Base-by-base conservation (phyloP, 2,113 vertebrate genomes). In the Tragulus kanchil region DNA sequence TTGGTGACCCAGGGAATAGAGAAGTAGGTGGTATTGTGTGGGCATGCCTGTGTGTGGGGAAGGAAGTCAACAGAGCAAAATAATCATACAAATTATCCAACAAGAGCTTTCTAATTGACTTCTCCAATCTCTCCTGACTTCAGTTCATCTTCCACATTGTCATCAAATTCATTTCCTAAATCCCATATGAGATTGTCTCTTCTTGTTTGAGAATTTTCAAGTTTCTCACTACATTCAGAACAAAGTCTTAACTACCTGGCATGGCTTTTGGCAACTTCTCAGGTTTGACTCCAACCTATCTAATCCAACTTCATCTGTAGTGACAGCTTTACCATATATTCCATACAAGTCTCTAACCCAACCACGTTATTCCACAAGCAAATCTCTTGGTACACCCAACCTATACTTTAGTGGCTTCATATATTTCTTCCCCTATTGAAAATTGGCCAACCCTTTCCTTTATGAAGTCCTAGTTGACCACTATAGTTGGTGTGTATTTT, bases 131-230 rank as follows among this genome's bases (percentile, higher is more conserved):
- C 71, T 54, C 61, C 28, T 71, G 58, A 79, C 25, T 77, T 86
- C 36, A 26, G 21, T 42, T 6, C 16, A 69, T 36, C 42, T 90
- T 94, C n/a, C 45, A 62, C 15, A 67, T 48, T 50, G 54, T 5
- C 28, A 79, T 92, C 23, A 87, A 64, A 78, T 84, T 92, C 19
- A 92, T 83, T 78, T 89, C 36, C 52, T 62, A 54, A 77, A 85
- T 50, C 62, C 23, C 65, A 77, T 67, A 77, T 19, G 26, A 85
- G 17, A 54, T 83, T 58, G 31, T 69, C 25, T 59, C 1, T 95
- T 71, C 50, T 87, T 36, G 26, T 17, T 69, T 36, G 50, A 59
- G 91, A 59, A 1, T 26, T 77, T 45, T 75, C 42, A 90, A 28
- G 17, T 45, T 93, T 88, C 79, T 28, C 14, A 93, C 17, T 69